These are phyloP conservation scores for Bombus breviceps DNA, from an alignment of 1,140 invertebrate species.

Conservation along the genomic window DNA sequence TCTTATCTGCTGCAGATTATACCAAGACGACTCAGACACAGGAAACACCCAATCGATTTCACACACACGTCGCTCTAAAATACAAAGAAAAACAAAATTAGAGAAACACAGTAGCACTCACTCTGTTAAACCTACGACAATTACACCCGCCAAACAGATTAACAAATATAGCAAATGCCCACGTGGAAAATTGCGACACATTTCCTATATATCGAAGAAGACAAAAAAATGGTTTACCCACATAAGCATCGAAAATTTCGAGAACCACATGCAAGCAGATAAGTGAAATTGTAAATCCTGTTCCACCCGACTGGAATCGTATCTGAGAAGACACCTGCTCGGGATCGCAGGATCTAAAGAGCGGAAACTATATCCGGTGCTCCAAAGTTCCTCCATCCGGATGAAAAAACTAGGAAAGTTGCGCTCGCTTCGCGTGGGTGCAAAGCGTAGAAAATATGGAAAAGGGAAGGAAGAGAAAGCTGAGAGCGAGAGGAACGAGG, in stretches of 20 bases:
- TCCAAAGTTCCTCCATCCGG: conserved; percentile 53
- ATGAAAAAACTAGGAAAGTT: conserved; percentile 29
- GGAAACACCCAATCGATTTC: too few relatives aligned
- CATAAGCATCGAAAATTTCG: neutral
- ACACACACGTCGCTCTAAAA: too few relatives aligned
- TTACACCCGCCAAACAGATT: too few relatives aligned
- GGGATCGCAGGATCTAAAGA: conserved; percentile 18
- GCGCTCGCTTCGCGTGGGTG: neutral
- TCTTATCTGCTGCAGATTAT: too few relatives aligned
- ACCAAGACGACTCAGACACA: too few relatives aligned
- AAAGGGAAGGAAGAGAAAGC: neutral
- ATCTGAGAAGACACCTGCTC: conserved; percentile 20
- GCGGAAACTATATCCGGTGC: conserved; percentile 38
- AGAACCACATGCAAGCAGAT: neutral
- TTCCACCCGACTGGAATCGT: neutral
- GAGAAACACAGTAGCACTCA: too few relatives aligned
- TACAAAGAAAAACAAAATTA: too few relatives aligned
- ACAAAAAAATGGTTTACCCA: neutral
- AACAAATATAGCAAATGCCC: too few relatives aligned
- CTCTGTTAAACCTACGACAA: too few relatives aligned
- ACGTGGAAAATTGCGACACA: too few relatives aligned
- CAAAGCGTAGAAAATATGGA: conserved; percentile 15
- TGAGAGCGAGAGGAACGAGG: neutral
- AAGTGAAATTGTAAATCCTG: neutral
- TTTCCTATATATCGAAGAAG: too few relatives aligned